A percentile compares a stretch with the other conserved stretches of the same genome.
phyloP scores from a whole-genome alignment of 92 coral and sea anemone species.

The Palythoa grandis region DNA sequence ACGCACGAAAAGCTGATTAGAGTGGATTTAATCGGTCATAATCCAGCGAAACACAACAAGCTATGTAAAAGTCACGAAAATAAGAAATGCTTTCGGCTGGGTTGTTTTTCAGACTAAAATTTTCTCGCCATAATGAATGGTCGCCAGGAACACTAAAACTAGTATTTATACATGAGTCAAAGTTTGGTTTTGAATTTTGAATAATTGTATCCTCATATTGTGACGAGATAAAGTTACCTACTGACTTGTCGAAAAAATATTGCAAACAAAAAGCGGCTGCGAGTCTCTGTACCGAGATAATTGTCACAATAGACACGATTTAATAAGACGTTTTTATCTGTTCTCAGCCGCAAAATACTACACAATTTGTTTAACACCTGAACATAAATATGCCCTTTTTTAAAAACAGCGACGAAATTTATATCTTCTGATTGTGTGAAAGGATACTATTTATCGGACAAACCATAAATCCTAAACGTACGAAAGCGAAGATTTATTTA shows the following conservation, averaged over 20 bases:
- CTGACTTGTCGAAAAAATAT: not conserved
- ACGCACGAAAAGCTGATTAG: slow-evolving; percentile 3
- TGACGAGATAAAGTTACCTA: not conserved
- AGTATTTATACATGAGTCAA: slow-evolving; percentile 14
- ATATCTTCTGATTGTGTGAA: no score
- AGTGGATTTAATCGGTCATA: not conserved
- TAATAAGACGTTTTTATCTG: no score
- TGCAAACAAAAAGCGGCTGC: no score
- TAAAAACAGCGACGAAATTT: no score
- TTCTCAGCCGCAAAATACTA: not conserved
- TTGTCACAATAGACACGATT: no score
- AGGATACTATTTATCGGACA: no score
- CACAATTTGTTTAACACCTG: no score
- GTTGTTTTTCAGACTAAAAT: not conserved
- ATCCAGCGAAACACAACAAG: slow-evolving; percentile 23
- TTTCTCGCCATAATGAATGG: not conserved
- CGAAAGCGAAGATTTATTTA: no score
- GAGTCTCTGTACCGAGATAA: no score
- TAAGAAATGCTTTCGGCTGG: not conserved
- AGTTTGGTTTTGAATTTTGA: not conserved
- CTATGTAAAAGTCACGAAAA: slow-evolving; percentile 26
- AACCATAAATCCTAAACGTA: no score
- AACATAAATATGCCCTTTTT: no score
- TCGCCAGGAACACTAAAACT: slow-evolving; percentile 6
- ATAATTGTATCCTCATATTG: not conserved